Conservation (phyloP, 2,888 invertebrate species). For the Stenoptilia bipunctidactyla region DNA sequence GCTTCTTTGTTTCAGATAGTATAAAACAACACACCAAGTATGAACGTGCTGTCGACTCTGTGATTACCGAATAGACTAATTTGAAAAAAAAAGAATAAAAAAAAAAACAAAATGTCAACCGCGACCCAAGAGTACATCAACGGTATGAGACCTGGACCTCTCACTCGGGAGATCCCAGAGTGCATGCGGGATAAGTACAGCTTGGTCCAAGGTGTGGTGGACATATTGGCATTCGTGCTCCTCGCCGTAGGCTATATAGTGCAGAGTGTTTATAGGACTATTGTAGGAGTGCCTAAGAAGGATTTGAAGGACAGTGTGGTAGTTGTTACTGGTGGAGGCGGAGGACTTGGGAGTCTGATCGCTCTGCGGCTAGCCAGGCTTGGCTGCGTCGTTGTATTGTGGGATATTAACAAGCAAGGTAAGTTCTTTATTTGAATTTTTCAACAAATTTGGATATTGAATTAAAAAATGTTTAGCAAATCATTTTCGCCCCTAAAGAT, state of each 20-base stretch:
- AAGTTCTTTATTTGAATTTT: too few relatives aligned
- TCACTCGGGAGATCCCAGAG: constrained; percentile 58
- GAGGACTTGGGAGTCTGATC: constrained; percentile 85
- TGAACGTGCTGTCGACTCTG: not conserved
- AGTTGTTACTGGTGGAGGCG: constrained; percentile 91
- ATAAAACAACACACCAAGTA: not conserved
- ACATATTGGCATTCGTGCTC: constrained; percentile 68
- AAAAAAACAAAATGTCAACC: constrained; percentile 35
- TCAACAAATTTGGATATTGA: too few relatives aligned
- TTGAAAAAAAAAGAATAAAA: constrained; percentile 13
- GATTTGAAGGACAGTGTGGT: constrained; percentile 82
- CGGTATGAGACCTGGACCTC: constrained; percentile 51
- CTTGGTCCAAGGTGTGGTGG: constrained; percentile 65
- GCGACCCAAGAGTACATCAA: constrained; percentile 55
- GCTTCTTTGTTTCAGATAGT: too few relatives aligned
- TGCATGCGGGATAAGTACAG: constrained; percentile 63
- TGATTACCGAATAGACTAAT: not conserved
- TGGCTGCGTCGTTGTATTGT: constrained; percentile 85
- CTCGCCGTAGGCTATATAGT: constrained; percentile 58
- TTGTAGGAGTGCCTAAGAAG: constrained; percentile 75
- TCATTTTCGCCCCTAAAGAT: too few relatives aligned
- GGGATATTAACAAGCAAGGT: constrained; percentile 92
- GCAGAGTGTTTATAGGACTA: constrained; percentile 71
- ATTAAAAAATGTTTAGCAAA: too few relatives aligned
- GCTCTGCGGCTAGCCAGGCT: constrained; percentile 81